phyloP scores from a whole-genome alignment of 2,113 vertebrate genomes.

The Barbus barbus region DNA sequence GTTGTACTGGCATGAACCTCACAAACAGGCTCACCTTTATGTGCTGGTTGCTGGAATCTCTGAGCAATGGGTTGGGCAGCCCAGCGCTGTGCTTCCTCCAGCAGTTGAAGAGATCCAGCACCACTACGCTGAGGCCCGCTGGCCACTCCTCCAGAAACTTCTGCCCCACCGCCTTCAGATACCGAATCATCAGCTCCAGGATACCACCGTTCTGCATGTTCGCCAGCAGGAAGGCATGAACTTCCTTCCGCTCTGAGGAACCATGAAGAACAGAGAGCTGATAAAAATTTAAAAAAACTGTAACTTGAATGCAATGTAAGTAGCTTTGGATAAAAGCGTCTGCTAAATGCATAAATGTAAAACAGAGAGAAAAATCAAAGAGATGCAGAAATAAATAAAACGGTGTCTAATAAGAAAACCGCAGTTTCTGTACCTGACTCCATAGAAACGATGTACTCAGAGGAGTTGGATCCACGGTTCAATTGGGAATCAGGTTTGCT shows the following conservation, averaged over 20 bases:
- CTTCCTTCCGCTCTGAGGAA: slow-evolving; percentile 86
- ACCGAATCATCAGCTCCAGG: slow-evolving; percentile 92
- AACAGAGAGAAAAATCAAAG: too few species aligned
- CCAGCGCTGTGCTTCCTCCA: slow-evolving; percentile 93
- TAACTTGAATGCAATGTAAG: too few species aligned
- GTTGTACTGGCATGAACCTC: background rate
- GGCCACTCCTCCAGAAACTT: slow-evolving; percentile 91
- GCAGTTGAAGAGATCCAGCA: slow-evolving; percentile 84
- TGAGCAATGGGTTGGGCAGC: slow-evolving; percentile 89
- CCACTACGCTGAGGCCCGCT: slow-evolving; percentile 81
- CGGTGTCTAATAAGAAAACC: background rate
- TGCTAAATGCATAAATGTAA: too few species aligned
- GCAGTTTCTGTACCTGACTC: slow-evolving; percentile 80
- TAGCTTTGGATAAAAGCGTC: too few species aligned
- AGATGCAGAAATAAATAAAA: background rate
- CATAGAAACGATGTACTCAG: slow-evolving; percentile 84
- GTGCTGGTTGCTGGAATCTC: slow-evolving; percentile 88
- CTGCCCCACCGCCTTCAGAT: slow-evolving; percentile 88
- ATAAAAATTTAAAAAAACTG: too few species aligned
- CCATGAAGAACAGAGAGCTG: slow-evolving; percentile 2
- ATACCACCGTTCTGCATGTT: slow-evolving; percentile 90
- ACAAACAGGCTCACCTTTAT: slow-evolving; percentile 77
- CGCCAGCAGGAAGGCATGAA: slow-evolving; percentile 86
- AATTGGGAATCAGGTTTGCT: slow-evolving; percentile 81
- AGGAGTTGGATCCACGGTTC: slow-evolving; percentile 72